These are phyloP conservation scores for Campylomormyrus numenius DNA, from an alignment of 2,113 vertebrate species.

Conservation along the genomic window DNA sequence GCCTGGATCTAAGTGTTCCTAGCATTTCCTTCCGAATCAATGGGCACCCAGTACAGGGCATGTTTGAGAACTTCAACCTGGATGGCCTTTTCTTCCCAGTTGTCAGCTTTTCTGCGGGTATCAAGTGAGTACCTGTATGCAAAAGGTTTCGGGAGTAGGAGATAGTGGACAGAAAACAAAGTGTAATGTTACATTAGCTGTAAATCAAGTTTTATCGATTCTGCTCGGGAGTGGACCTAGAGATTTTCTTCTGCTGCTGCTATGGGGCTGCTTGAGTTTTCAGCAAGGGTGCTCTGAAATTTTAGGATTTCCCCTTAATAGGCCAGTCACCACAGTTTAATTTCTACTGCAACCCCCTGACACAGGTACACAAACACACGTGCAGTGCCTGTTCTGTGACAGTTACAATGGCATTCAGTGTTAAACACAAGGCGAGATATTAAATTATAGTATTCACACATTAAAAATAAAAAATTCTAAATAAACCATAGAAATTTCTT, in stretches of 20 bases:
- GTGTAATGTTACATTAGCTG: too few species aligned
- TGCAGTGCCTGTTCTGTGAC: neutral
- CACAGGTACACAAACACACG: too few species aligned
- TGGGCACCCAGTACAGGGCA: slow-evolving; percentile 82
- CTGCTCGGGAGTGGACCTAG: too few species aligned
- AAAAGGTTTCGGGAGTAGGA: neutral
- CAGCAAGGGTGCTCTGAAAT: too few species aligned
- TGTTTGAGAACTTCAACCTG: slow-evolving; percentile 88
- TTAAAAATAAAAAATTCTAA: neutral
- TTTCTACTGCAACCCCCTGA: too few species aligned
- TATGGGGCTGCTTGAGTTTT: too few species aligned
- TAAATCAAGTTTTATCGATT: too few species aligned
- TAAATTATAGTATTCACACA: neutral
- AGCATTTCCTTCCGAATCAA: slow-evolving; percentile 89
- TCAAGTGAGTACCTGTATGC: slow-evolving; percentile 59
- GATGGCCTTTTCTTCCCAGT: slow-evolving; percentile 84
- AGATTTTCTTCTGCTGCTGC: too few species aligned
- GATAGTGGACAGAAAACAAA: neutral
- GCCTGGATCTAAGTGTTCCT: slow-evolving; percentile 80
- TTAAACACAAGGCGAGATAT: neutral
- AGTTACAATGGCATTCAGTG: neutral
- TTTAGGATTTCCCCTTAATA: too few species aligned
- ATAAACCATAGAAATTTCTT: neutral
- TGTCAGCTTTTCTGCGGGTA: slow-evolving; percentile 82
- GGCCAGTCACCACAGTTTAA: too few species aligned